Base-by-base conservation (phyloP, 2,113 vertebrate species). In the Struthio camelus region DNA sequence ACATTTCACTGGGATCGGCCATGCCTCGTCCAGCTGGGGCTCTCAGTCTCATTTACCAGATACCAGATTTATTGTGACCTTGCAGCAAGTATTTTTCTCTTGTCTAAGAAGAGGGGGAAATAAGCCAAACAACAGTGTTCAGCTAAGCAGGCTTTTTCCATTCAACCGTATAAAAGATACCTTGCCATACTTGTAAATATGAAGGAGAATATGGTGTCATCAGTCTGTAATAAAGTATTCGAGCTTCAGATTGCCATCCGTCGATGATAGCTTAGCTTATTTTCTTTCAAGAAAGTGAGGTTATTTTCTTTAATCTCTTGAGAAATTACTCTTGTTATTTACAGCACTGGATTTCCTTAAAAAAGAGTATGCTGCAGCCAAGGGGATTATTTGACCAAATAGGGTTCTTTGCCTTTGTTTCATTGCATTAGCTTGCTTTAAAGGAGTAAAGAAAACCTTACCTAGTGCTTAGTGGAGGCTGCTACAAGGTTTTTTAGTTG, bases 291-390 rank as follows among this genome's bases (percentile, higher is more conserved):
- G 61, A 84, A 96, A 96, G 86, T 44, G 80, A 95, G 72, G 85
- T 93, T 77, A 93, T 96, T 90, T 97, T 96, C 94, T 95, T 96
- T 96, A 93, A 96, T 97, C 95, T 96, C 85, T 78, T 73, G 80
- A 96, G 85, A 96, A 96, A 96, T 95, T 86, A 89, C 90, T 95
- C 54, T 59, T 20, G 79, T 95, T 96, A 95, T 94, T 97, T 95
- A 96, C 87, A 91, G 53, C 83, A 89, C 16, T 89, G 89, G 34
- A 79, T 96, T 97, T 95, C 36, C 85, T 80, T 72, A 10, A 89
- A 84, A 78, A 64, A 77, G 44, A 91, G 40, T 83, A 42, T 76
- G 53, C 75, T 81, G 73, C 69, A 96, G 65, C 76, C 87, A 89
- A 83, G 73, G 80, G 78, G 73, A 83, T 95, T 97, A 89, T 95